phyloP scores from a whole-genome alignment of 2,797 vertebrate genomes.

The Pipistrellus nathusii region DNA sequence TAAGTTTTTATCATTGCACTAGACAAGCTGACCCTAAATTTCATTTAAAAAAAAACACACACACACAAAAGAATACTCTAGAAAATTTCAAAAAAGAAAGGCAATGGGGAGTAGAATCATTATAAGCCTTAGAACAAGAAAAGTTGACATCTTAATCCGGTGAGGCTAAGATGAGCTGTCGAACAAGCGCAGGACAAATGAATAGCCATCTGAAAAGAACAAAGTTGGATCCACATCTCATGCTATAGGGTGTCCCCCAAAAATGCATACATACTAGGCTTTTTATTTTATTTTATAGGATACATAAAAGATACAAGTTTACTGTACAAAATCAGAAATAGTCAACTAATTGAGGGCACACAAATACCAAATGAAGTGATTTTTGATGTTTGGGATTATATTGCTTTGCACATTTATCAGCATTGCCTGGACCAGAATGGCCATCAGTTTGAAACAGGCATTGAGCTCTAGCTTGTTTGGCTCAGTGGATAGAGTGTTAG shows the following conservation, averaged over 20 bases:
- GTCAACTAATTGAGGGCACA: too few relatives aligned
- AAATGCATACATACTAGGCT: too few relatives aligned
- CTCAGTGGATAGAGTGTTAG: too few relatives aligned
- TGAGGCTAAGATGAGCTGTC: not conserved
- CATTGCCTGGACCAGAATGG: too few relatives aligned
- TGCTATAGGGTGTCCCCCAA: not conserved
- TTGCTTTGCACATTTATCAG: too few relatives aligned
- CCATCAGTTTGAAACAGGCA: too few relatives aligned
- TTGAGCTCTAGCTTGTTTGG: too few relatives aligned
- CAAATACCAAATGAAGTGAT: too few relatives aligned
- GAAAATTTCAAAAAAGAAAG: conserved; percentile 1
- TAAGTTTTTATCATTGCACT: not conserved
- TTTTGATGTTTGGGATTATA: too few relatives aligned
- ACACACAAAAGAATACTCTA: conserved; percentile 7
- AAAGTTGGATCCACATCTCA: not conserved
- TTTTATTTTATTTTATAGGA: too few relatives aligned
- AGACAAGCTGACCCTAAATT: not conserved
- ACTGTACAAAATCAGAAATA: too few relatives aligned
- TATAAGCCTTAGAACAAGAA: not conserved
- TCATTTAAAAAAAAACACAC: conserved; percentile 1
- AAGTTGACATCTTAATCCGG: not conserved
- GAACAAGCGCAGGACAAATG: not conserved
- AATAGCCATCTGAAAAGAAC: not conserved
- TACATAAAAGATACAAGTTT: too few relatives aligned
- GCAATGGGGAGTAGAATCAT: not conserved